A percentile compares a stretch with the other conserved stretches of the same genome.
Conservation (phyloP, 2,797 vertebrate species). For the Molossus alvarezi region DNA sequence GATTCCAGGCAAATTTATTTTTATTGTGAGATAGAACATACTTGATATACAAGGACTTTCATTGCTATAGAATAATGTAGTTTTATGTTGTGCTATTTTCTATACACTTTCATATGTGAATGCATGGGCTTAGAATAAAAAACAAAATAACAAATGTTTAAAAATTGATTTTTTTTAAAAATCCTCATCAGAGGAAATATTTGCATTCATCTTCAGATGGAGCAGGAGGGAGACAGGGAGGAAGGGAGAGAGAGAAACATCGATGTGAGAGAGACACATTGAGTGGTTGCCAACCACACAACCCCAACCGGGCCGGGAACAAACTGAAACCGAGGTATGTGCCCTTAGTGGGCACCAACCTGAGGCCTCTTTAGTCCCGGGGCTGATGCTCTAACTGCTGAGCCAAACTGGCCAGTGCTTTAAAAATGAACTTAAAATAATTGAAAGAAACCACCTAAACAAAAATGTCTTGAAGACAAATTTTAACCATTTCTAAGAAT, state of each 20-base stretch:
- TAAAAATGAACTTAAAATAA: neutral
- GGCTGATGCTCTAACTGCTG: too few species aligned
- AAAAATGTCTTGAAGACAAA: slow-evolving; percentile 11
- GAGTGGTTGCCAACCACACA: too few species aligned
- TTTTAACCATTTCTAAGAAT: slow-evolving; percentile 29
- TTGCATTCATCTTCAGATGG: too few species aligned
- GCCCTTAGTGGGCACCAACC: too few species aligned
- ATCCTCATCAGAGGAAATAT: too few species aligned
- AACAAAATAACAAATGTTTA: neutral
- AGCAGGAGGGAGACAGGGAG: too few species aligned
- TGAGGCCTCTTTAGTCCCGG: too few species aligned
- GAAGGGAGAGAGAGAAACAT: too few species aligned
- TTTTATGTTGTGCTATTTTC: neutral
- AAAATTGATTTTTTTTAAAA: neutral
- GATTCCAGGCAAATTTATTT: slow-evolving; percentile 41
- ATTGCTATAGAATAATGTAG: neutral
- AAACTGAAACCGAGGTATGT: too few species aligned
- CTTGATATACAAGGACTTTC: neutral
- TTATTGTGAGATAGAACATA: slow-evolving; percentile 24
- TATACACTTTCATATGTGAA: neutral
- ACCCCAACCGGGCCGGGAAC: too few species aligned
- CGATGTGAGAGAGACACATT: too few species aligned
- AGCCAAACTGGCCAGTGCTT: too few species aligned
- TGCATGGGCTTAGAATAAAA: neutral
- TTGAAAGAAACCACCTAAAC: neutral